Conservation (phyloP, 2,888 invertebrate genomes). For the Odontocolon sp. region DNA sequence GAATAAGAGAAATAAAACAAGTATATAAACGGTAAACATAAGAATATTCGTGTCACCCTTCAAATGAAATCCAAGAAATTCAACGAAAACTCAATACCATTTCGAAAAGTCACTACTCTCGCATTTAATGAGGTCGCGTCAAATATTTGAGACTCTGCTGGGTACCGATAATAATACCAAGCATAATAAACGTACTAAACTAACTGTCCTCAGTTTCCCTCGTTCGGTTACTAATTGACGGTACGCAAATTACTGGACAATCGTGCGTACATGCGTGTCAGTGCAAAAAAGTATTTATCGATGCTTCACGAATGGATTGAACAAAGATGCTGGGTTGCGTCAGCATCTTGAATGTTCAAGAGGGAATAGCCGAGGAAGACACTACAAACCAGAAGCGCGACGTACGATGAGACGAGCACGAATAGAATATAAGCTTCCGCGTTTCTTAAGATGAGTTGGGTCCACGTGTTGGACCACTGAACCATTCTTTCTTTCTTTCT, state of each 20-base stretch:
- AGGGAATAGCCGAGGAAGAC: background rate
- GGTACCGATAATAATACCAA: constrained; percentile 21
- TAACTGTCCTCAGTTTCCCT: constrained; percentile 10
- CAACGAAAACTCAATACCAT: constrained; percentile 1
- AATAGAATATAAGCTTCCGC: constrained; percentile 8
- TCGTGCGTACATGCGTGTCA: constrained; percentile 20
- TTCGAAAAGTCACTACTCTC: constrained; percentile 23
- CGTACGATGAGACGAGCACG: background rate
- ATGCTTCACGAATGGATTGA: constrained; percentile 57
- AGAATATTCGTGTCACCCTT: no score
- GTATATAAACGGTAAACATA: no score
- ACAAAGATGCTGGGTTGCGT: constrained; percentile 58
- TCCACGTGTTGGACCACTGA: background rate
- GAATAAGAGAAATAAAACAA: constrained; percentile 6
- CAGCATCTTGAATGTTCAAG: constrained; percentile 19
- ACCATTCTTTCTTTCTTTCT: background rate
- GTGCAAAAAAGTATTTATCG: constrained; percentile 57
- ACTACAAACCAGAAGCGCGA: constrained; percentile 10
- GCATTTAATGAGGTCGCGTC: constrained; percentile 45
- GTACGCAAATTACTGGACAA: constrained; percentile 41
- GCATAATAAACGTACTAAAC: background rate
- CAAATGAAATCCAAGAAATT: no score
- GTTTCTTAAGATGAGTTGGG: background rate
- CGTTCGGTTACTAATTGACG: constrained; percentile 42
- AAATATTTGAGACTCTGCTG: constrained; percentile 52